phyloP scores from a whole-genome alignment of 1,140 invertebrate genomes.

The Zaprionus nigranus region DNA sequence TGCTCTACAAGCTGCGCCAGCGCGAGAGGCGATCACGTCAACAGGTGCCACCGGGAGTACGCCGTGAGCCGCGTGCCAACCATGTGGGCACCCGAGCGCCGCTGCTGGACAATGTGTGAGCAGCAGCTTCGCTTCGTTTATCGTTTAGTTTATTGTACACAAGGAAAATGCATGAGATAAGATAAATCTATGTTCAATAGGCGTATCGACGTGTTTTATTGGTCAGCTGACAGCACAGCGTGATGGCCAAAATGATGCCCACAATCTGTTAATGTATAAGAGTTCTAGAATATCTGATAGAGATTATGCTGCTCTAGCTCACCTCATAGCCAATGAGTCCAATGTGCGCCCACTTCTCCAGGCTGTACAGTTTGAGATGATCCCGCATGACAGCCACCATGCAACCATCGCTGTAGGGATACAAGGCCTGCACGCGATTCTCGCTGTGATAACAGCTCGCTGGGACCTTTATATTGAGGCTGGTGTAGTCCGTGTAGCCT shows the following conservation, averaged over 20 bases:
- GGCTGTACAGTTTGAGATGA: slow-evolving; percentile 65
- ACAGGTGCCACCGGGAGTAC: slow-evolving; percentile 67
- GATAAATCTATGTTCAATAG: slow-evolving; percentile 58
- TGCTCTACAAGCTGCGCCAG: slow-evolving; percentile 62
- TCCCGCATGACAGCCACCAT: slow-evolving; percentile 60
- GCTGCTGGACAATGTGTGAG: slow-evolving; percentile 55
- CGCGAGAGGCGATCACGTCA: slow-evolving; percentile 38
- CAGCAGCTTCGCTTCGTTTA: slow-evolving; percentile 23
- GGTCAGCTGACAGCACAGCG: slow-evolving; percentile 73
- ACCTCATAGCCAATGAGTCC: slow-evolving; percentile 75
- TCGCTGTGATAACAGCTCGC: slow-evolving; percentile 68
- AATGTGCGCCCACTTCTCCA: slow-evolving; percentile 65
- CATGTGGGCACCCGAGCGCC: slow-evolving; percentile 62
- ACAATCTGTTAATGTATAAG: slow-evolving; percentile 50
- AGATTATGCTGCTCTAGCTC: neutral
- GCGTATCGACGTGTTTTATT: slow-evolving; percentile 67
- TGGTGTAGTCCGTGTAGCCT: slow-evolving; percentile 60
- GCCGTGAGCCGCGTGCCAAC: slow-evolving; percentile 62
- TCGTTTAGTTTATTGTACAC: slow-evolving; percentile 56
- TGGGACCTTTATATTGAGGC: slow-evolving; percentile 55
- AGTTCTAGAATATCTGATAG: neutral
- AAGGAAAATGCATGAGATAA: slow-evolving; percentile 46
- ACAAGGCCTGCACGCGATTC: slow-evolving; percentile 61
- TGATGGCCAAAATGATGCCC: slow-evolving; percentile 69
- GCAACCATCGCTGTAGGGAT: slow-evolving; percentile 74